Evolutionary conservation across 2,113 vertebrate species (phyloP), one percentile per base, ranked within the genome.

Genomic region (Oreotrochilus melanogaster): DNA sequence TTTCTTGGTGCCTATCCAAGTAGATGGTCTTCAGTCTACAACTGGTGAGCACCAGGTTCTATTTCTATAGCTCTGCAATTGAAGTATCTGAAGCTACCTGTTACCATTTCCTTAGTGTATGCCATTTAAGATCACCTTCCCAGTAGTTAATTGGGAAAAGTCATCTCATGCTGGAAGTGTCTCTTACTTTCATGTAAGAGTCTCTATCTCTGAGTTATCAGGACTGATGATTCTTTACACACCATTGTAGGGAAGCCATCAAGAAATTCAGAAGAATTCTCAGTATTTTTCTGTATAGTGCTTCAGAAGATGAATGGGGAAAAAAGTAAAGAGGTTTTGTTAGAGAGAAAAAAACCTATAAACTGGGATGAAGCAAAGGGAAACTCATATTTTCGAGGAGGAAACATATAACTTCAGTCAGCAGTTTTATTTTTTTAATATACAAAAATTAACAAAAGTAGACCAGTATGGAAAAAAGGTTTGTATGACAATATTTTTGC

Each of bases 31-130:
- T 73, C 24, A 84, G 50, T 50, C 7, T 64, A 2, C 18, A 57
- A 17, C 13, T 64, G 37, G 1, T 24, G 9, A 78, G 6, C n/a
- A 53, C 18, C 1, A 1, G 16, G 1, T 2, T 61, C 7, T 51
- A 19, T 33, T 78, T 3, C 7, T 48, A 10, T 23, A 67, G 9
- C 2, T 11, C 6, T 45, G 45, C 45, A 21, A 9, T 47, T 47
- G 45, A 10, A 47, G 18, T 61, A 67, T 75, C 42, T 89, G 45
- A 90, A 95, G 50, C 11, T 37, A 50, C 15, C 13, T 80, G 11
- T 73, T 88, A 61, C 45, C 21, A 21, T 92, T 90, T 9, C 33
- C 50, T 5, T 80, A 11, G 25, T 62, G 3, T 65, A 28, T 69
- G 66, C 48, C 66, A 73, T 17, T 76, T 24, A 76, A n/a, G 27